Evolutionary conservation across 1,140 invertebrate genomes (phyloP), one percentile per base, ranked within the genome.

Genomic region (Mylabris phalerata): DNA sequence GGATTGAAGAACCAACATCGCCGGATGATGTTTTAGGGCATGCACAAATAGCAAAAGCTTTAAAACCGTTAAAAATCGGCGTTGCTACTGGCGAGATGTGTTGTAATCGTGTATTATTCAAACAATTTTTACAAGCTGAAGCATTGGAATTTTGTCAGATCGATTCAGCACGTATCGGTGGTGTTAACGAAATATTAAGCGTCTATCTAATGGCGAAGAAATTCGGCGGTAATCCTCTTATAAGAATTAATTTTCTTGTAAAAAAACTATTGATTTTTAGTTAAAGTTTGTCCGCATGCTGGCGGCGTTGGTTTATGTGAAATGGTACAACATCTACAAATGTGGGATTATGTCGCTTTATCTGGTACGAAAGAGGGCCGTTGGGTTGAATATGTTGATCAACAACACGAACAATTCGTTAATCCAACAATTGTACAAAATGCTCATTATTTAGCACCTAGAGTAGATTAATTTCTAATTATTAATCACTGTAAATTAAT

Each of bases 1-100:
- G 92, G 92, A 95, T 96, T 62, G 93, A 96, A 75, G 93, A 96
- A 69, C 93, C 93, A 4, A 96, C 93, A 0, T 91, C 88, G 6
- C 92, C 93, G 3, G 93, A 96, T 74, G 93, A 96, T 72, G 76
- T 94, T 6, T 73, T 93, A 3, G 93, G 92, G 4, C 92, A 95
- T 76, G 83, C 83, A 3, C 76, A 76, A 26, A 93, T 95, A 56
- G 76, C 80, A 0, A 71, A 80, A 56, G 80, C 77, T 64, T 80
- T 79, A 71, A 82, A 82, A 65, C 84, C 86, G 0, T 75, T 83
- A 9, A 84, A 84, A 19, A 92, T 95, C 46, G 87, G 85, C 2
- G 90, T 95, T 10, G 93, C 93, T 0, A 92, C 89, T 3, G 93
- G 93, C 9, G 93, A 96, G 77, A 89, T 92, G 84, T 94, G 91